Evolutionary conservation across 2,888 invertebrate genomes (phyloP).

Genomic region (Pteria penguin): DNA sequence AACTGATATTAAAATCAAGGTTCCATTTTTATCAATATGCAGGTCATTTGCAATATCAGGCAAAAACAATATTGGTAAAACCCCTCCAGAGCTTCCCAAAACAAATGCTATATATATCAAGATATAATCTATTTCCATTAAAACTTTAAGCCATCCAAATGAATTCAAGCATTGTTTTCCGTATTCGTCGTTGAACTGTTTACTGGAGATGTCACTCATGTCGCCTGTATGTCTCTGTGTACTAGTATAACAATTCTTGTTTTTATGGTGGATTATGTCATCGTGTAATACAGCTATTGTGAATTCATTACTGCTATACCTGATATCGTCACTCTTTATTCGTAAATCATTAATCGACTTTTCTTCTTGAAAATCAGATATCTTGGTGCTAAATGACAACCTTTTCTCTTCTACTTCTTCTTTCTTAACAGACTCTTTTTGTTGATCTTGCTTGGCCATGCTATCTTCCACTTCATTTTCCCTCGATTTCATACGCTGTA

Average conservation of each 20-base stretch:
- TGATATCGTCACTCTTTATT: neutral
- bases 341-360: neutral
- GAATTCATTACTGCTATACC: neutral
- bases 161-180: neutral
- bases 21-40: conserved; percentile 35
- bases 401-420: neutral
- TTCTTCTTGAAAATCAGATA: neutral
- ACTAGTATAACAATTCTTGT: neutral
- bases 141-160: conserved; percentile 13
- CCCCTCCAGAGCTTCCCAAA: conserved; percentile 15
- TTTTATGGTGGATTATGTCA: neutral
- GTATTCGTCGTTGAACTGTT: neutral
- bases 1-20: conserved; percentile 43
- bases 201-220: neutral
- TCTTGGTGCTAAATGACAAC: too few species aligned
- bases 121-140: conserved; percentile 16
- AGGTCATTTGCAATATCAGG: conserved; percentile 50
- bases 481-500: neutral
- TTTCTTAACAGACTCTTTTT: neutral
- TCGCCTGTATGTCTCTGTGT: neutral
- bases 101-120: conserved; percentile 23
- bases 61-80: conserved; percentile 40
- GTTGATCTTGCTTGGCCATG: neutral
- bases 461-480: neutral
- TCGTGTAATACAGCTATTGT: neutral